phyloP scores from a whole-genome alignment of 2,113 vertebrate species.

The Gallinago media region DNA sequence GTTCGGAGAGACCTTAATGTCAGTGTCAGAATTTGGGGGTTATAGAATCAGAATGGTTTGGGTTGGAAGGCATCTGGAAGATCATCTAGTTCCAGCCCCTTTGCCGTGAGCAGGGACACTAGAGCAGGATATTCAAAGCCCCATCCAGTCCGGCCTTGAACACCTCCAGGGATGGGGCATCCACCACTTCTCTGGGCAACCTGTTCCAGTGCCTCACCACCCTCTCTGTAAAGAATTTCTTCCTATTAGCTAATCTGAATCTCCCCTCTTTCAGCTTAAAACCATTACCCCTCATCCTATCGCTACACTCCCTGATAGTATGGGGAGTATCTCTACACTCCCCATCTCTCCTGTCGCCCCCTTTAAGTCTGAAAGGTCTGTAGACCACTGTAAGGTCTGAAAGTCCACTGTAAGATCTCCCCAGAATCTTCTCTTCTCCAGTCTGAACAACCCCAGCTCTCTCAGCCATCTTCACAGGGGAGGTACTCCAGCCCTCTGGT shows the following conservation, averaged over 20 bases:
- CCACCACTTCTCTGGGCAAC: background rate
- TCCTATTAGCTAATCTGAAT: background rate
- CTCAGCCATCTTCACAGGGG: background rate
- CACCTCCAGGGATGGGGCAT: background rate
- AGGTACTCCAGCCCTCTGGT: background rate
- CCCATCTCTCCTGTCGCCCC: background rate
- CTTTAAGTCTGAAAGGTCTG: background rate
- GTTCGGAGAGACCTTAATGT: accelerated
- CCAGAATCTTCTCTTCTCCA: background rate
- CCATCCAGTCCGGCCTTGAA: background rate
- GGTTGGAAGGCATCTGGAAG: background rate
- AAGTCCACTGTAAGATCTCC: background rate
- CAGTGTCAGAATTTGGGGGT: accelerated
- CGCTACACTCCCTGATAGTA: too few species aligned
- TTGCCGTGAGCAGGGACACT: background rate
- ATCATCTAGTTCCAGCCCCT: background rate
- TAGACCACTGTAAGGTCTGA: background rate
- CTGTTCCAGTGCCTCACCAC: background rate
- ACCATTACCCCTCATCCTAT: background rate
- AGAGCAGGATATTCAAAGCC: background rate
- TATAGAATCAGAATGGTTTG: background rate
- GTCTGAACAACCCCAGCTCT: background rate
- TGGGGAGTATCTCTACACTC: too few species aligned
- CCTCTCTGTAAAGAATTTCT: background rate
- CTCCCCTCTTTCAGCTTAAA: background rate